Percentiles rank a stretch among this genome's conserved stretches.
These are phyloP conservation scores for Nipponia nippon DNA, from an alignment of 2,113 vertebrate species.

Conservation along the genomic window DNA sequence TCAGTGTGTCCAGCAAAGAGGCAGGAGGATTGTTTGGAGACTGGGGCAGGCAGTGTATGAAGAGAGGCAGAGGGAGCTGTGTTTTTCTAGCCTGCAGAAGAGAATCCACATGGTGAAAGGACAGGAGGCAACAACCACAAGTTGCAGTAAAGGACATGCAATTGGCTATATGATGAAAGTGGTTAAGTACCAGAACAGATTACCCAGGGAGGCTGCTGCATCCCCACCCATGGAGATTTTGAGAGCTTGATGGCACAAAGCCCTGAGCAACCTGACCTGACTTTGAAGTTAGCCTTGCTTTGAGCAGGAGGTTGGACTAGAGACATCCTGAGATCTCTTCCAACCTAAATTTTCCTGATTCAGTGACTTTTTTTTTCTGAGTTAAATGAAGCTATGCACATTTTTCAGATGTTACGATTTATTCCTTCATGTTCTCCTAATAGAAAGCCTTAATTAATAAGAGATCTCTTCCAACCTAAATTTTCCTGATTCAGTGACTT, in stretches of 20 bases:
- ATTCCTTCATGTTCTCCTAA: background rate
- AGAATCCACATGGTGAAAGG: background rate
- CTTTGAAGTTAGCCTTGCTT: background rate
- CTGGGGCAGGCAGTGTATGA: background rate
- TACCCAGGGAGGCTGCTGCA: background rate
- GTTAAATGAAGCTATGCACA: background rate
- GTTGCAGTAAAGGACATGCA: background rate
- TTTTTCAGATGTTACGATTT: background rate
- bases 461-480: no score
- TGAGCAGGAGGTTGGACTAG: background rate
- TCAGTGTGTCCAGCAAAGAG: background rate
- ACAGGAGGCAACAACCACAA: background rate
- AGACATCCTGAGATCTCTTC: background rate
- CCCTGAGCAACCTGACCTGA: background rate
- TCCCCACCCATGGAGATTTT: background rate
- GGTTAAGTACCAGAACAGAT: background rate
- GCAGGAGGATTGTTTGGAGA: background rate
- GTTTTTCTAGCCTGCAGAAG: background rate
- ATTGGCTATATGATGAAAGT: fast-evolving
- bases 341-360: background rate
- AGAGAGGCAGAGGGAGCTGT: background rate
- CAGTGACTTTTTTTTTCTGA: background rate
- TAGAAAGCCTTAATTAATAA: conserved; percentile 6
- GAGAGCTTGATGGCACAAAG: background rate
- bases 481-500: background rate